These are phyloP conservation scores for Scomber japonicus DNA, from an alignment of 2,113 vertebrate genomes.

Conservation along the genomic window DNA sequence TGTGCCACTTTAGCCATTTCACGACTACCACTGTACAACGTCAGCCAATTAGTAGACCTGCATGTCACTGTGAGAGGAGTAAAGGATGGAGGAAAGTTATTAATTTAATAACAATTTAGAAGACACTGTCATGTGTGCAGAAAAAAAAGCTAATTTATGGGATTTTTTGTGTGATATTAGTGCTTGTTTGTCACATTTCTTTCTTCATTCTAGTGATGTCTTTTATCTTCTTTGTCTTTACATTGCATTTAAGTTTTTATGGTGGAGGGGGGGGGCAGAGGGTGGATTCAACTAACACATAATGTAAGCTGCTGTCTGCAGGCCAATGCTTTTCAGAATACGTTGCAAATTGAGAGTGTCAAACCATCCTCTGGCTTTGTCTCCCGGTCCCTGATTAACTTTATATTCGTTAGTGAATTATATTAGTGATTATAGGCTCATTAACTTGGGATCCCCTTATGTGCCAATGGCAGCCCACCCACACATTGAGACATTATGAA, in stretches of 20 bases:
- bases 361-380: slow-evolving; percentile 56
- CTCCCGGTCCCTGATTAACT: slow-evolving; percentile 70
- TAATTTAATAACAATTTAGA: slow-evolving; percentile 26
- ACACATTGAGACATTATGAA: slow-evolving; percentile 55
- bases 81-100: slow-evolving; percentile 18
- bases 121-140: background rate
- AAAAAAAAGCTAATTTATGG: background rate
- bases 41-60: slow-evolving; percentile 71
- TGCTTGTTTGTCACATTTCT: background rate
- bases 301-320: background rate
- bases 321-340: slow-evolving; percentile 21
- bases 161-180: background rate
- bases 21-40: slow-evolving; percentile 27
- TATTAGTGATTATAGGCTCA: slow-evolving; percentile 73
- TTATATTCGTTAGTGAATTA: slow-evolving; percentile 77
- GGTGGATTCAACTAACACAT: background rate
- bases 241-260: background rate
- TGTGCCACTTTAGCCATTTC: slow-evolving; percentile 55
- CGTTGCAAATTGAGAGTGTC: slow-evolving; percentile 59
- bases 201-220: background rate
- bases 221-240: background rate
- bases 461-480: slow-evolving; percentile 65
- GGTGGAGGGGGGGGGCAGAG: no score
- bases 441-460: slow-evolving; percentile 57
- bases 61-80: slow-evolving; percentile 36